phyloP scores from a whole-genome alignment of 2,797 vertebrate genomes.

The Ctenosaura bakeri region DNA sequence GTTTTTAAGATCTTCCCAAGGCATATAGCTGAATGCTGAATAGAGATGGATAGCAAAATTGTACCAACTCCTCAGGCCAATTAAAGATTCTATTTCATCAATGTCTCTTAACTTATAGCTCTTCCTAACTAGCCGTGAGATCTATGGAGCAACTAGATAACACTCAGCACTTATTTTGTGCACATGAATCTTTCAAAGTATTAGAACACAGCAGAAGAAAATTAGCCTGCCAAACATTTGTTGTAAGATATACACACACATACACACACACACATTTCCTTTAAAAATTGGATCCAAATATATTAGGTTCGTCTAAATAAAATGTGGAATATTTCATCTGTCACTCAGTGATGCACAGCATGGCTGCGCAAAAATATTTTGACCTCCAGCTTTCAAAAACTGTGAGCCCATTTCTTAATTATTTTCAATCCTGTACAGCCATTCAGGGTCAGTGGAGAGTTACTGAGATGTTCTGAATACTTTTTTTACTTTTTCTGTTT shows the following conservation, averaged over 20 bases:
- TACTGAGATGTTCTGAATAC: neutral
- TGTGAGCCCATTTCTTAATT: neutral
- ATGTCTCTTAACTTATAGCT: accelerated
- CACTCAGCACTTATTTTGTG: neutral
- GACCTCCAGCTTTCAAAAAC: neutral
- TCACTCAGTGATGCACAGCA: accelerated
- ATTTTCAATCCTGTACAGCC: neutral
- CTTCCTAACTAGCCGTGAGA: neutral
- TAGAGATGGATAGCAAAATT: accelerated
- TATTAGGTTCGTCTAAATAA: neutral
- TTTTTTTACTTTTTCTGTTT: neutral
- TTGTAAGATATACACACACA: neutral
- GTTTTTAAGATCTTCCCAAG: slow-evolving; percentile 7
- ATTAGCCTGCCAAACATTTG: neutral
- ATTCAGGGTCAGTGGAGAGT: accelerated
- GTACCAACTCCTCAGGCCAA: neutral
- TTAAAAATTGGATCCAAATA: neutral
- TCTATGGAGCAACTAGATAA: neutral
- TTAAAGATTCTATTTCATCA: neutral
- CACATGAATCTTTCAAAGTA: accelerated
- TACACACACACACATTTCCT: neutral
- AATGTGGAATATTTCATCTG: neutral
- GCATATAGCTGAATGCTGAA: neutral
- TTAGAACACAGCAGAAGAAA: neutral
- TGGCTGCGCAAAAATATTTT: neutral